Evolutionary conservation across 2,113 vertebrate genomes (phyloP).

Genomic region (Lontra canadensis): DNA sequence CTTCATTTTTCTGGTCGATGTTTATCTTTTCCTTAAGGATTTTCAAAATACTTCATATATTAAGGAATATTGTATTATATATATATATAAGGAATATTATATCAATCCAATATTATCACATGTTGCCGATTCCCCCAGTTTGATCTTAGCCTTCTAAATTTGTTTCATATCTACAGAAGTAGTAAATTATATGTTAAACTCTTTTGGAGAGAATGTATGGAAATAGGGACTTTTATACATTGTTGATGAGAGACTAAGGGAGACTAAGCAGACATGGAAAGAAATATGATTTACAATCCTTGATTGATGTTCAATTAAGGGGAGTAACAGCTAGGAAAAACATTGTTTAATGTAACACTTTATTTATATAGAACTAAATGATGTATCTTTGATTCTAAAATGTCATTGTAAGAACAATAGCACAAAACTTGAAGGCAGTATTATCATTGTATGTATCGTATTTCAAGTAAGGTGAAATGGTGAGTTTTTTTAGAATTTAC

Average conservation of each 20-base stretch:
- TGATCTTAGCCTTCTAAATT: background rate
- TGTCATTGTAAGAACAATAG: background rate
- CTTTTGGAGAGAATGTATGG: background rate
- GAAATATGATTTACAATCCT: background rate
- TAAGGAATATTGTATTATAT: background rate
- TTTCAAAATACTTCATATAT: background rate
- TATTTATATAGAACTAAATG: background rate
- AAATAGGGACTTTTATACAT: background rate
- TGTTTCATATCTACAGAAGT: background rate
- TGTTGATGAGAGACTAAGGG: background rate
- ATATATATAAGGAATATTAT: too few relatives aligned
- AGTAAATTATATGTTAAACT: background rate
- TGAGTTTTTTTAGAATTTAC: background rate
- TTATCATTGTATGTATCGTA: background rate
- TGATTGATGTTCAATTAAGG: background rate
- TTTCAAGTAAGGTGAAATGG: background rate
- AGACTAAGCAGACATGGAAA: background rate
- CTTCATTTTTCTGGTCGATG: background rate
- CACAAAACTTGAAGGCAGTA: background rate
- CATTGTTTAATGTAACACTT: background rate
- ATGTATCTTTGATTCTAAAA: constrained; percentile 45
- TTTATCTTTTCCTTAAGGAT: background rate
- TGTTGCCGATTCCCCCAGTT: background rate
- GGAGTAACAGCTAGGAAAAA: background rate
- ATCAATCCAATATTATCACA: background rate